Evolutionary conservation across 1,140 invertebrate species (phyloP).

Genomic region (Zaprionus capensis): DNA sequence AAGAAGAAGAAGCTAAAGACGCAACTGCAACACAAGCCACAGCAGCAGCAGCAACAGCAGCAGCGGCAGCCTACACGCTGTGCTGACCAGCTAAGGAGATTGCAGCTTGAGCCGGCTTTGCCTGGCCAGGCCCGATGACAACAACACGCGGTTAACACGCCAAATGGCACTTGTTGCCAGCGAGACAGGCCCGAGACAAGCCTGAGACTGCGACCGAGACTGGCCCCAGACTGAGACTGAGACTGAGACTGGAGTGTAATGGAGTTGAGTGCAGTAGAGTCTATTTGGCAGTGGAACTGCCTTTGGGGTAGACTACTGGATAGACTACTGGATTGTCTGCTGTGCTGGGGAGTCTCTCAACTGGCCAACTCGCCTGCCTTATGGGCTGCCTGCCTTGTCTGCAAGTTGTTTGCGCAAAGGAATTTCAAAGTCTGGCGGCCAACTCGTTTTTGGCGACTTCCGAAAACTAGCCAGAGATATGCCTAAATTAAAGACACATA

Average conservation of each 20-base stretch:
- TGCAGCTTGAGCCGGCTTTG: conserved; percentile 21
- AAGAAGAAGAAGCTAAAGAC: conserved; percentile 1
- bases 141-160: conserved; percentile 48
- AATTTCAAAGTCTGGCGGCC: conserved; percentile 49
- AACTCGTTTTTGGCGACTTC: conserved; percentile 54
- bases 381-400: conserved; percentile 21
- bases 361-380: neutral
- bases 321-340: conserved; percentile 9
- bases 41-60: neutral
- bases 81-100: conserved; percentile 52
- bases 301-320: neutral
- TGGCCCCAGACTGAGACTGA: conserved; percentile 7
- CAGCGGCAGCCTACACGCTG: conserved; percentile 47
- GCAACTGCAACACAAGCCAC: conserved; percentile 3
- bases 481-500: conserved; percentile 26
- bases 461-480: conserved; percentile 50
- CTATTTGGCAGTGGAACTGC: conserved; percentile 24
- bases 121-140: conserved; percentile 16
- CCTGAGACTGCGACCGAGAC: conserved; percentile 8
- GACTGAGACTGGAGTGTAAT: conserved; percentile 12
- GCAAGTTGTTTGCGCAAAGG: conserved; percentile 34
- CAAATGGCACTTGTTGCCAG: conserved; percentile 61
- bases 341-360: neutral
- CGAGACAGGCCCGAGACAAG: conserved; percentile 18
- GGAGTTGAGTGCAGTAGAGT: conserved; percentile 15